Evolutionary conservation across 2,888 invertebrate species (phyloP).

Genomic region (Nowickia ferox): DNA sequence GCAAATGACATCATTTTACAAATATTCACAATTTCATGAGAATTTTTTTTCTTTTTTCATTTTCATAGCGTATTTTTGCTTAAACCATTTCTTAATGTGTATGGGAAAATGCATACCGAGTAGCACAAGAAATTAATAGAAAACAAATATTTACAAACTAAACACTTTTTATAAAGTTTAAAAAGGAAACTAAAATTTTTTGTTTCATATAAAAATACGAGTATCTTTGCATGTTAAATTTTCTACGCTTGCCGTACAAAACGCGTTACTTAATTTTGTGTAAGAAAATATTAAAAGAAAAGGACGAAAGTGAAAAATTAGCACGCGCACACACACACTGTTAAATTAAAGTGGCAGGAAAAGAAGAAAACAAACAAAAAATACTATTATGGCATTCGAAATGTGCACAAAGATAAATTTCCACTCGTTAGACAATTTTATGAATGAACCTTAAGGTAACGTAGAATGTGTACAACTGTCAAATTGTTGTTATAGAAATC

Average conservation of each 20-base stretch:
- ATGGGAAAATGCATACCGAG: conserved; percentile 12
- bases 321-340: not conserved
- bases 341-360: conserved; percentile 9
- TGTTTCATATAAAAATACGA: not conserved
- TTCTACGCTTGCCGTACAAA: conserved; percentile 19
- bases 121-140: not conserved
- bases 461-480: conserved; percentile 67
- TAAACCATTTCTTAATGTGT: conserved; percentile 26
- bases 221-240: not conserved
- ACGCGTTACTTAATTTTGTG: conserved; percentile 53
- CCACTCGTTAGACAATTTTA: conserved; percentile 37
- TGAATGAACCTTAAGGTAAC: conserved; percentile 64
- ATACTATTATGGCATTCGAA: conserved; percentile 22
- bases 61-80: conserved; percentile 7
- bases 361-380: conserved; percentile 36
- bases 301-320: conserved; percentile 26
- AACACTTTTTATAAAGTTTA: not conserved
- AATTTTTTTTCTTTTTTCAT: conserved; percentile 28
- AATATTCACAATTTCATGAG: conserved; percentile 55
- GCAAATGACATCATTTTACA: conserved; percentile 73
- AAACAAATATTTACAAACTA: conserved; percentile 21
- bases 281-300: conserved; percentile 22
- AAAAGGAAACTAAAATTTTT: not conserved
- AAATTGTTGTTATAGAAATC: conserved; percentile 45
- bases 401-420: conserved; percentile 28